A percentile compares a stretch with the other conserved stretches of the same genome.
Conservation (phyloP, 2,797 vertebrate species). For the Myotis planiceps region DNA sequence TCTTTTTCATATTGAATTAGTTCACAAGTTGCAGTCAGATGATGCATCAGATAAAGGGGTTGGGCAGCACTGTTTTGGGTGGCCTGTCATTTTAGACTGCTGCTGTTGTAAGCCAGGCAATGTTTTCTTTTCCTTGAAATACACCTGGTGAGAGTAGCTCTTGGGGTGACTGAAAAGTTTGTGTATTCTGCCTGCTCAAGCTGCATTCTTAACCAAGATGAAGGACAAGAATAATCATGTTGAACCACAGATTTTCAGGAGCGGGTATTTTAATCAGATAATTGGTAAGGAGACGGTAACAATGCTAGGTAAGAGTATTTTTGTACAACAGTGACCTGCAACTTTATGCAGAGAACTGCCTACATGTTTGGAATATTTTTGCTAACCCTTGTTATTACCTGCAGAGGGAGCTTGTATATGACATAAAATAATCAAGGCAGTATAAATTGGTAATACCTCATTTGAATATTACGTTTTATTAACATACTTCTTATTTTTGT, state of each 20-base stretch:
- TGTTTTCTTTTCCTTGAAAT: constrained; percentile 54
- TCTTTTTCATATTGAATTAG: constrained; percentile 20
- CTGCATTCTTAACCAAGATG: constrained; percentile 39
- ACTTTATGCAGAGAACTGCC: constrained; percentile 54
- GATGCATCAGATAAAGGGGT: constrained; percentile 33
- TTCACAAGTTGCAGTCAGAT: constrained; percentile 69
- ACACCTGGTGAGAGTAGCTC: not conserved
- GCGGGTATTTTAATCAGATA: constrained; percentile 59
- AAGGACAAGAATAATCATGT: constrained; percentile 28
- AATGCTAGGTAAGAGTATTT: constrained; percentile 46
- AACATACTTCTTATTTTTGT: not conserved
- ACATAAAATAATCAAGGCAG: constrained; percentile 82
- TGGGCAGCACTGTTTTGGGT: constrained; percentile 71
- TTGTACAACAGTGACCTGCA: constrained; percentile 61
- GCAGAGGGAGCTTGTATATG: constrained; percentile 90
- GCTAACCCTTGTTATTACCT: constrained; percentile 86
- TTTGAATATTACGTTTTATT: constrained; percentile 76
- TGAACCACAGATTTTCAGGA: constrained; percentile 36
- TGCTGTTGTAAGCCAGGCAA: constrained; percentile 51
- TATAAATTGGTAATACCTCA: constrained; percentile 75
- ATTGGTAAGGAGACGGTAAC: not conserved
- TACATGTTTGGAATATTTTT: constrained; percentile 82
- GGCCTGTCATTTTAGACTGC: constrained; percentile 70
- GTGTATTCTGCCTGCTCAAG: constrained; percentile 24
- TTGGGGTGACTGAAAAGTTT: constrained; percentile 58